phyloP scores from a whole-genome alignment of 2,113 vertebrate species.

The Heptranchias perlo region DNA sequence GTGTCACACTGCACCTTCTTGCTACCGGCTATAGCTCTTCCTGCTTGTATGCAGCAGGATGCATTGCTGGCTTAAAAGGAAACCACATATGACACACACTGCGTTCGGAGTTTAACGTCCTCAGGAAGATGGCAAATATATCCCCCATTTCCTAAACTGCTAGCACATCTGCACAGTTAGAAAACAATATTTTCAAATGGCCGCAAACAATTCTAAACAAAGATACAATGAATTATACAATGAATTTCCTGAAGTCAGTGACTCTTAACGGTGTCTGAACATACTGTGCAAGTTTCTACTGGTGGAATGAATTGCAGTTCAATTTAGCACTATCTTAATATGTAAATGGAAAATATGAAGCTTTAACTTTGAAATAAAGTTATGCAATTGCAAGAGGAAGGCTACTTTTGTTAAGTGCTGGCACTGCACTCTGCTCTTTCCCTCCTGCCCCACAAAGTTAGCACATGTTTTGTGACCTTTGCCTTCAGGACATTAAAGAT shows the following conservation, averaged over 20 bases:
- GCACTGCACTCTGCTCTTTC: not conserved
- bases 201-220: not conserved
- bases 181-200: conserved; percentile 18
- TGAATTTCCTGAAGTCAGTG: not conserved
- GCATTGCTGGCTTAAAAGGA: not conserved
- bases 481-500: not conserved
- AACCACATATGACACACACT: not conserved
- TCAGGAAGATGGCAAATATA: conserved; percentile 7
- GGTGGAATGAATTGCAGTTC: no score
- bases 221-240: no score
- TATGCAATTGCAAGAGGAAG: not conserved
- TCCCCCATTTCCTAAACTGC: conserved; percentile 6
- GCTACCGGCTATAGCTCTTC: not conserved
- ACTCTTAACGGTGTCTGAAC: not conserved
- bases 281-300: not conserved
- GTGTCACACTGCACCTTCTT: not conserved
- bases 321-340: not conserved
- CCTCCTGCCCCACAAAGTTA: not conserved
- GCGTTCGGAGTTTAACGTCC: not conserved
- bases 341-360: not conserved
- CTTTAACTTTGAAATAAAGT: not conserved
- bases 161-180: conserved; percentile 11
- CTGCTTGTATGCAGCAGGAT: conserved; percentile 14
- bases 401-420: not conserved
- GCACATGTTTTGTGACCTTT: not conserved